These are phyloP conservation scores for Arbacia lixula DNA, from an alignment of 53 echinoderm and acorn worm species.

Conservation along the genomic window DNA sequence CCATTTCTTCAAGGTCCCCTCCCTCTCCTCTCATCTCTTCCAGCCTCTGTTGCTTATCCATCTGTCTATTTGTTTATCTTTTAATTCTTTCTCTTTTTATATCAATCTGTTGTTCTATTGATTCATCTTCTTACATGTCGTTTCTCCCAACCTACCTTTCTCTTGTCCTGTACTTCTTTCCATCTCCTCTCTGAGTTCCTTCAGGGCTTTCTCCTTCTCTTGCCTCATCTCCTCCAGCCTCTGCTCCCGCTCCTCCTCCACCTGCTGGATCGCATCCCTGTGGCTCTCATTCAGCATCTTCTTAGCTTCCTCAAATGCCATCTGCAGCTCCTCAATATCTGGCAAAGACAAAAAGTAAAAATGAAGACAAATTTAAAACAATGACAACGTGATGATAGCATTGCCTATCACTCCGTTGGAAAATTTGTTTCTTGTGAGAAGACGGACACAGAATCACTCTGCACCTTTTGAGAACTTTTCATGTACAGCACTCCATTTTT, in stretches of 20 bases:
- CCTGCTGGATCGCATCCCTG: conserved; percentile 57
- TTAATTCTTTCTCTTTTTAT: not conserved
- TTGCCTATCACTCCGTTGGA: too few relatives aligned
- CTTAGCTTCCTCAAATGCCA: conserved; percentile 55
- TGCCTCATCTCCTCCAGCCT: conserved; percentile 35
- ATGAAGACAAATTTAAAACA: too few relatives aligned
- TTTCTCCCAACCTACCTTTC: conserved; percentile 16
- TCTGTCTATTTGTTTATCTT: not conserved
- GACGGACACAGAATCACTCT: too few relatives aligned
- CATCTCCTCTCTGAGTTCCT: conserved; percentile 3
- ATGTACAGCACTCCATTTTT: too few relatives aligned
- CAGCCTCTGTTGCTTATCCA: too few relatives aligned
- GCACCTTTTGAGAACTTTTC: too few relatives aligned
- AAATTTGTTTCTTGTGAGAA: too few relatives aligned
- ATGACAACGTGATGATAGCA: too few relatives aligned
- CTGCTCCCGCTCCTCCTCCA: conserved; percentile 70
- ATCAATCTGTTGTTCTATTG: not conserved
- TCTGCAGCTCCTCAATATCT: conserved; percentile 61
- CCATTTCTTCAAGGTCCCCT: conserved; percentile 8
- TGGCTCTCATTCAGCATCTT: conserved; percentile 65
- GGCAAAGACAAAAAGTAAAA: too few relatives aligned
- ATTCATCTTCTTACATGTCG: not conserved
- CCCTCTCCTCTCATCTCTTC: not conserved
- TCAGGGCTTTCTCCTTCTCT: conserved; percentile 26
- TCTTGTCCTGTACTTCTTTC: conserved; percentile 11